Conservation (phyloP, 2,888 invertebrate genomes). For the Xiphydria camelus region DNA sequence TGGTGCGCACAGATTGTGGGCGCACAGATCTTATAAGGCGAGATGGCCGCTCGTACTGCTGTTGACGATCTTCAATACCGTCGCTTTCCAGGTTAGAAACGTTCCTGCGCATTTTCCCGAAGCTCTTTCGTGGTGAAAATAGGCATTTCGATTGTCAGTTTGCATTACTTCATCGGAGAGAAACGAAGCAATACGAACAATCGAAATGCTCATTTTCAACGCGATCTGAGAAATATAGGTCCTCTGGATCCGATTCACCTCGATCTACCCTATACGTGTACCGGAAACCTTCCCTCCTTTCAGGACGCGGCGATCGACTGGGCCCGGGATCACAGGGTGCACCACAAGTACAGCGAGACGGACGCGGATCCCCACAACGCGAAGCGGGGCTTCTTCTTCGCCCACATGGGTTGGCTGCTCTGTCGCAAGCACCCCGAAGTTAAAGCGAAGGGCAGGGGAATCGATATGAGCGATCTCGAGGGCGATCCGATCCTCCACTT, state of each 20-base stretch:
- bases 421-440: slow-evolving; percentile 90
- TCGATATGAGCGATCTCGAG: slow-evolving; percentile 83
- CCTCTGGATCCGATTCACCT: too few species aligned
- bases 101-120: not conserved
- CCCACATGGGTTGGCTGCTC: slow-evolving; percentile 94
- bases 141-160: not conserved
- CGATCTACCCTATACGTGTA: too few species aligned
- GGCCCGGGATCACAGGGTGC: slow-evolving; percentile 78
- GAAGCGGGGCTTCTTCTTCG: slow-evolving; percentile 91
- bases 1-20: slow-evolving; percentile 95
- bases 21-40: slow-evolving; percentile 95
- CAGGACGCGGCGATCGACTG: slow-evolving; percentile 78
- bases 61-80: slow-evolving; percentile 79
- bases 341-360: slow-evolving; percentile 93
- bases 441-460: slow-evolving; percentile 79
- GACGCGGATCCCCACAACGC: slow-evolving; percentile 94
- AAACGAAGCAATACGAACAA: not conserved
- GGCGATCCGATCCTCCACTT: slow-evolving; percentile 81
- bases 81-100: slow-evolving; percentile 82
- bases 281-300: too few species aligned
- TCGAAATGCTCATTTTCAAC: too few species aligned
- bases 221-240: too few species aligned
- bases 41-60: slow-evolving; percentile 84
- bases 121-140: not conserved
- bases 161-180: not conserved